These are phyloP conservation scores for Sternotherus odoratus DNA, from an alignment of 2,797 vertebrate species.

Conservation along the genomic window DNA sequence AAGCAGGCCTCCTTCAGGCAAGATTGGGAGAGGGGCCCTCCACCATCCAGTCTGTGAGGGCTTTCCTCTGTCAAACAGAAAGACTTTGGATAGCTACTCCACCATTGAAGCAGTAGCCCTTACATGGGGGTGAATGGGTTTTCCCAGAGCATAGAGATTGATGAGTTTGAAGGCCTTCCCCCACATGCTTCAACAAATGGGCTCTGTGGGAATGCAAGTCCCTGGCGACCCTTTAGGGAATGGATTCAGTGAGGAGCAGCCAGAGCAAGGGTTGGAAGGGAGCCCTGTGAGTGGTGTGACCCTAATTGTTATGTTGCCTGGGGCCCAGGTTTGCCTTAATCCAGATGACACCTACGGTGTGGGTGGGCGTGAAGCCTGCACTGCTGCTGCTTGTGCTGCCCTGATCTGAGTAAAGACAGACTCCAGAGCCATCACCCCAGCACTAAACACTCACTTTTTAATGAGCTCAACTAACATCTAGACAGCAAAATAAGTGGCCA, in stretches of 20 bases:
- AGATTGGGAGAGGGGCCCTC: neutral
- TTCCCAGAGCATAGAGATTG: neutral
- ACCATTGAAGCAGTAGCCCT: neutral
- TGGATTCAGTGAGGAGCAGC: neutral
- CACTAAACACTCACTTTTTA: neutral
- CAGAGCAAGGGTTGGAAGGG: neutral
- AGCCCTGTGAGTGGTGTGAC: neutral
- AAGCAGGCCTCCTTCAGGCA: neutral
- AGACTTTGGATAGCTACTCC: neutral
- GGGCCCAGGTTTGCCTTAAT: neutral
- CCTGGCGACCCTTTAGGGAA: neutral
- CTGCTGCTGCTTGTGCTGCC: fast-evolving
- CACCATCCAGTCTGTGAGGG: neutral
- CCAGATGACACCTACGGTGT: neutral
- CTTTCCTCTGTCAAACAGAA: neutral
- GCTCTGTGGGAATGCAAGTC: neutral
- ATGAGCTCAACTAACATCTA: neutral
- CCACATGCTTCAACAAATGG: neutral
- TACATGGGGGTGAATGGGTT: neutral
- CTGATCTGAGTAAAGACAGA: neutral
- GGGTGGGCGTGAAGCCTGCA: fast-evolving
- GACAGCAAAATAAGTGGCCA: neutral
- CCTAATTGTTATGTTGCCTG: neutral
- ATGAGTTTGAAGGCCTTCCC: neutral
- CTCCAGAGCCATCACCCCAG: fast-evolving